phyloP scores from a whole-genome alignment of 2,113 vertebrate genomes.

The Petromus typicus region DNA sequence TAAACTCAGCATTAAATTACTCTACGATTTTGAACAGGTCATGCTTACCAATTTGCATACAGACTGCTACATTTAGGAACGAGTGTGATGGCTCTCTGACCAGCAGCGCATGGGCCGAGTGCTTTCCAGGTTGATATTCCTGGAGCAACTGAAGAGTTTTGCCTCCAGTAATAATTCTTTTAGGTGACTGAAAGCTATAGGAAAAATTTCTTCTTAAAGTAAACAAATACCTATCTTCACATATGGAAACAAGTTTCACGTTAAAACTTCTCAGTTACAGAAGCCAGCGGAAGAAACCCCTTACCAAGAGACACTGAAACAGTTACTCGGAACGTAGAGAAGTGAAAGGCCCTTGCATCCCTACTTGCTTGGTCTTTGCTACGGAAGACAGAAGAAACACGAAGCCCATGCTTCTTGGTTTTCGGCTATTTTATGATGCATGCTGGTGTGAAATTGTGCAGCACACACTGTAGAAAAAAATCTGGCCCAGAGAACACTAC shows the following conservation, averaged over 20 bases:
- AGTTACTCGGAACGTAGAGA: not conserved
- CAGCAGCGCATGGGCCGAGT: not conserved
- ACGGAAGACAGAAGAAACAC: not conserved
- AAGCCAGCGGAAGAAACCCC: not conserved
- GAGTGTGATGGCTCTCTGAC: not conserved
- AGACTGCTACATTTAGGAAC: slow-evolving; percentile 1
- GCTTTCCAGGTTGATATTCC: not conserved
- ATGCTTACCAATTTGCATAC: not conserved
- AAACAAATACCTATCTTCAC: not conserved
- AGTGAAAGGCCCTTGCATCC: not conserved
- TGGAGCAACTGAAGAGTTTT: not conserved
- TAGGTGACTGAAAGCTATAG: not conserved
- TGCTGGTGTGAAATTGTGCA: not conserved
- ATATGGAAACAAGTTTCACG: not conserved
- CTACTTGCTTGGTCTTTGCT: not conserved
- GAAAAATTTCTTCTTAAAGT: not conserved
- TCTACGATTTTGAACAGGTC: not conserved
- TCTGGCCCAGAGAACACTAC: not conserved
- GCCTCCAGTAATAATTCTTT: not conserved
- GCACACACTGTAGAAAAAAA: not conserved
- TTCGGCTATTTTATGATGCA: not conserved
- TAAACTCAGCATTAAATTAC: slow-evolving; percentile 3
- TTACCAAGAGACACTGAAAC: not conserved
- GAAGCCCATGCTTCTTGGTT: not conserved
- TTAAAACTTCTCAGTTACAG: slow-evolving; percentile 34